These are phyloP conservation scores for Theristicus caerulescens DNA, from an alignment of 2,113 vertebrate genomes.

Conservation along the genomic window DNA sequence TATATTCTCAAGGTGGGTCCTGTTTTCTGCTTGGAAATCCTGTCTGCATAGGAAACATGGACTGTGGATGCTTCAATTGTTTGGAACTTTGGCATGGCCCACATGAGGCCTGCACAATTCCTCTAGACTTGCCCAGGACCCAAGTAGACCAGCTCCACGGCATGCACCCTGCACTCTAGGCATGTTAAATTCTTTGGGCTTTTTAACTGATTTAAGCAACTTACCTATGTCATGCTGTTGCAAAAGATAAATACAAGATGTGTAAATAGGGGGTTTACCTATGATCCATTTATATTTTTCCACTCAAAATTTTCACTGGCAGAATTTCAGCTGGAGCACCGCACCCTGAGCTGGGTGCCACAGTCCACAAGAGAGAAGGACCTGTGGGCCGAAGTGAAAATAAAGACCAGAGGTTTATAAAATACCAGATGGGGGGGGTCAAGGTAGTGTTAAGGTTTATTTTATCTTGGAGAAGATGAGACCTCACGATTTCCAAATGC, in stretches of 20 bases:
- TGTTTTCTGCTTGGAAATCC: not conserved
- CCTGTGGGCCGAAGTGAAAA: not conserved
- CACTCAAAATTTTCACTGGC: not conserved
- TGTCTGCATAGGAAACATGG: fast-evolving
- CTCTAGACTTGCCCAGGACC: not conserved
- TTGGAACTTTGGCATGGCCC: not conserved
- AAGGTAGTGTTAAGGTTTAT: not conserved
- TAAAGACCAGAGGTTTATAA: not conserved
- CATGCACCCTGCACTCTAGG: not conserved
- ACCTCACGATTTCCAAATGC: not conserved
- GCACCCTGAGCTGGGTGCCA: not conserved
- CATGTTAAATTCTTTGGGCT: not conserved
- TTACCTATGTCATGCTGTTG: not conserved
- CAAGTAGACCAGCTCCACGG: not conserved
- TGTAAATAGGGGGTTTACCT: not conserved
- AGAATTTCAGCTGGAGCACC: not conserved
- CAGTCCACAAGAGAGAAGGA: not conserved
- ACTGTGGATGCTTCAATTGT: not conserved
- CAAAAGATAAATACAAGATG: not conserved
- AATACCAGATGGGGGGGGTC: not conserved
- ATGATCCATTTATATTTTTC: not conserved
- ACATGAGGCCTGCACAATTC: not conserved
- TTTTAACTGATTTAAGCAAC: not conserved
- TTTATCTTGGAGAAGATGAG: not conserved
- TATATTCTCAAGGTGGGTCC: not conserved